phyloP scores from a whole-genome alignment of 2,113 vertebrate species.

The Budorcas taxicolor region DNA sequence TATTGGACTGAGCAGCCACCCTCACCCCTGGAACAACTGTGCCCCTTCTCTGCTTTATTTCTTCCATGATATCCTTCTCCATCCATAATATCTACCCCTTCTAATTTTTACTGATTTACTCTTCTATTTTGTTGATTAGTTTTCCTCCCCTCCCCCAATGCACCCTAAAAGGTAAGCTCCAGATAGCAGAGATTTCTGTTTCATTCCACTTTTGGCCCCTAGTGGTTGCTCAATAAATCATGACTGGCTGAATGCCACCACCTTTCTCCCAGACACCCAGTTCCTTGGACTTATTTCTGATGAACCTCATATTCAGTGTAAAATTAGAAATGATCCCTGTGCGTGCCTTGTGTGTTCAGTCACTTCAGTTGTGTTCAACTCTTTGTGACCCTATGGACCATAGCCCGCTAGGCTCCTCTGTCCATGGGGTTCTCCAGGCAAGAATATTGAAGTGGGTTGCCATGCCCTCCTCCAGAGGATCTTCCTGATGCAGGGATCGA shows the following conservation, averaged over 20 bases:
- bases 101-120: not conserved
- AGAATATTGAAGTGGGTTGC: not conserved
- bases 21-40: not conserved
- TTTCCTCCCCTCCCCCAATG: not conserved
- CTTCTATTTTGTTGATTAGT: not conserved
- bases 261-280: not conserved
- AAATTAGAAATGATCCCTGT: not conserved
- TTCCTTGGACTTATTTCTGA: not conserved
- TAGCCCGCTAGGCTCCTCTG: not conserved
- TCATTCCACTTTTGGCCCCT: not conserved
- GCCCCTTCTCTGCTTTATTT: not conserved
- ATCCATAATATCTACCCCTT: not conserved
- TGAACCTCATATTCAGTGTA: not conserved
- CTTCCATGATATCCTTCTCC: not conserved
- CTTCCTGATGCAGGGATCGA: not conserved
- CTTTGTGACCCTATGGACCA: not conserved
- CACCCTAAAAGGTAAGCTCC: not conserved
- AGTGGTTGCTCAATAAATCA: not conserved
- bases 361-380: accelerated
- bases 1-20: not conserved
- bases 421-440: not conserved
- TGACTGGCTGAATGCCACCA: not conserved
- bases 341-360: not conserved
- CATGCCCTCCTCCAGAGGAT: not conserved
- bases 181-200: not conserved